phyloP scores from a whole-genome alignment of 2,888 invertebrate genomes.

The Tortrix viridana region DNA sequence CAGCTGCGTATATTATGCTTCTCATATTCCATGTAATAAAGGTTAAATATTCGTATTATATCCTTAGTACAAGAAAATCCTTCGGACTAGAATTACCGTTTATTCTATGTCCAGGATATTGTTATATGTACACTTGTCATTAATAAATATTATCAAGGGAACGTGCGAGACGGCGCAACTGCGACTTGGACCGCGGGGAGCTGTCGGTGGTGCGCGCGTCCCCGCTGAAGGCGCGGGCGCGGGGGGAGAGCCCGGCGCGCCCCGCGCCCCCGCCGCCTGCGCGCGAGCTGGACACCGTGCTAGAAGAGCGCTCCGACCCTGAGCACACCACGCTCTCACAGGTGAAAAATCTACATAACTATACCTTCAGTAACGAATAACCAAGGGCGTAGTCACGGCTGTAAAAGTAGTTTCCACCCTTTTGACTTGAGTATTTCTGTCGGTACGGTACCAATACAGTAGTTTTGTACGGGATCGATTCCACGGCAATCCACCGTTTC shows the following conservation, averaged over 20 bases:
- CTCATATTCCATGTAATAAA: no score
- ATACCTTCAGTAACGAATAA: neutral
- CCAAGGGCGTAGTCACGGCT: neutral
- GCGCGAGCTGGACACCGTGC: constrained; percentile 91
- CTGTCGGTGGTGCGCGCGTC: constrained; percentile 90
- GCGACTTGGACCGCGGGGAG: constrained; percentile 92
- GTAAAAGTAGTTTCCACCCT: no score
- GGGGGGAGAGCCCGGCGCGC: constrained; percentile 75
- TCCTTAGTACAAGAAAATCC: no score
- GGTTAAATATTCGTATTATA: no score
- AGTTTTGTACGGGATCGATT: no score
- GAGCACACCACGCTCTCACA: constrained; percentile 86
- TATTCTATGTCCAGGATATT: no score
- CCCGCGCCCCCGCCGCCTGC: constrained; percentile 90
- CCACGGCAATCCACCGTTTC: no score
- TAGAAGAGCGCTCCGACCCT: constrained; percentile 92
- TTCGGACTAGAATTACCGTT: no score
- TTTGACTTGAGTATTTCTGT: no score
- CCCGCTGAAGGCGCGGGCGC: constrained; percentile 64
- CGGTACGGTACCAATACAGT: no score
- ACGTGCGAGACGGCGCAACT: constrained; percentile 91
- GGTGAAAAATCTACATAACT: constrained; percentile 49
- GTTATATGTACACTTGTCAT: constrained; percentile 13
- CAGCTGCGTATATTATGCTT: no score
- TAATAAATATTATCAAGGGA: constrained; percentile 77